These are phyloP conservation scores for Cheilosia pagana DNA, from an alignment of 2,888 invertebrate species.

Conservation along the genomic window DNA sequence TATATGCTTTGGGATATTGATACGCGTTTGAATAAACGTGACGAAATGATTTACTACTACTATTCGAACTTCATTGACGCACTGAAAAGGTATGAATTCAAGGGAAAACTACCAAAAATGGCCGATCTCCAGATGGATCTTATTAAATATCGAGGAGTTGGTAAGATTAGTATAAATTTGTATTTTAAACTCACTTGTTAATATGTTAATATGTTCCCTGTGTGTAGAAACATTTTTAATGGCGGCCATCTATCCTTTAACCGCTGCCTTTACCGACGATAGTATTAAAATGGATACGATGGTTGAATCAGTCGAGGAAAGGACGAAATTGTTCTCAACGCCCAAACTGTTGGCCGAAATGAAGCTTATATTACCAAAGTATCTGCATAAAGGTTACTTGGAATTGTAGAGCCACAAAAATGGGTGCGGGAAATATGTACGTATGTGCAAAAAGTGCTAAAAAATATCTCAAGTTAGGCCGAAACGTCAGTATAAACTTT, in stretches of 20 bases:
- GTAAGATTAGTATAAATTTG: conserved; percentile 66
- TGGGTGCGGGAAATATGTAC: too few species aligned
- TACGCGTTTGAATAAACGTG: conserved; percentile 70
- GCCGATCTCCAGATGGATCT: conserved; percentile 75
- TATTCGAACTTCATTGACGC: conserved; percentile 75
- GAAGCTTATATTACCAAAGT: conserved; percentile 10
- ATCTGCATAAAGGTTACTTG: conserved; percentile 18
- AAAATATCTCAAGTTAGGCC: too few species aligned
- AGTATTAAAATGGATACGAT: conserved; percentile 13
- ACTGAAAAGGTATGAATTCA: conserved; percentile 76
- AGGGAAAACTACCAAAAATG: conserved; percentile 76
- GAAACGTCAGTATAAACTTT: too few species aligned
- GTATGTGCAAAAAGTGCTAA: too few species aligned
- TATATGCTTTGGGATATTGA: conserved; percentile 76
- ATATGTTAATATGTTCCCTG: too few species aligned
- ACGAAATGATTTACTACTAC: conserved; percentile 77
- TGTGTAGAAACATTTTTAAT: conserved; percentile 25
- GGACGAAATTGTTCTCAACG: conserved; percentile 22
- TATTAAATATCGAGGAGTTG: conserved; percentile 73
- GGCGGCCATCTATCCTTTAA: conserved; percentile 2
- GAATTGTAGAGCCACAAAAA: neutral
- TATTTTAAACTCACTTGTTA: neutral
- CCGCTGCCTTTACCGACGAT: conserved; percentile 33
- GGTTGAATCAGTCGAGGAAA: conserved; percentile 11
- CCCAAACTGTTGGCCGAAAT: conserved; percentile 8